Conservation (phyloP, 2,888 invertebrate genomes). For the Cacoxenus indagator region DNA sequence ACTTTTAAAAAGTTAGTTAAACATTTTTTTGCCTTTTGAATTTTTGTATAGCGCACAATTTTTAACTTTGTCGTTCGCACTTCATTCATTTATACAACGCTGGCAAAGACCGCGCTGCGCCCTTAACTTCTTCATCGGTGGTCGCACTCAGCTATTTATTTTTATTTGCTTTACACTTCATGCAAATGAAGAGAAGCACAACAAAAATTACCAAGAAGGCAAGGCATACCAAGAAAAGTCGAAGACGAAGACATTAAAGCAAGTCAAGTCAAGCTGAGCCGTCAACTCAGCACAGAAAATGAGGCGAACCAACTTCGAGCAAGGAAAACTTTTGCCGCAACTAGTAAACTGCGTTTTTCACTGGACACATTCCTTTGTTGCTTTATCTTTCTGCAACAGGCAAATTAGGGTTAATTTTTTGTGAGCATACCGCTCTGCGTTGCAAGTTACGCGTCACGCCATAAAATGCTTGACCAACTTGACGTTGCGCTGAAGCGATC, state of each 20-base stretch:
- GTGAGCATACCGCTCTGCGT: not conserved
- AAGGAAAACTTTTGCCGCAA: slow-evolving; percentile 14
- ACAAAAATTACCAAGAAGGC: not conserved
- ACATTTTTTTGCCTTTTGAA: slow-evolving; percentile 13
- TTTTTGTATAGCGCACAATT: slow-evolving; percentile 10
- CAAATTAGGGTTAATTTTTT: slow-evolving; percentile 20
- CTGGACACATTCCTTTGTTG: slow-evolving; percentile 5
- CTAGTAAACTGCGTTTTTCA: slow-evolving; percentile 19
- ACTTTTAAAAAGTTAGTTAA: slow-evolving; percentile 9
- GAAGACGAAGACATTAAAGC: not conserved
- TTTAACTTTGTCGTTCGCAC: slow-evolving; percentile 17
- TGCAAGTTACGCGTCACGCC: not conserved
- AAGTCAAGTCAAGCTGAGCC: not conserved
- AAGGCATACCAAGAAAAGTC: not conserved
- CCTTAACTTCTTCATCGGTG: not conserved
- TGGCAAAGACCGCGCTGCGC: not conserved
- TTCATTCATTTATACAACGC: slow-evolving; percentile 14
- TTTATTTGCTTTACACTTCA: slow-evolving; percentile 7
- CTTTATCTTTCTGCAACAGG: not conserved
- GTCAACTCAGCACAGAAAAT: not conserved
- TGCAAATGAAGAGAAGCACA: not conserved
- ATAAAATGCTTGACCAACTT: not conserved
- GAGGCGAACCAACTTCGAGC: not conserved
- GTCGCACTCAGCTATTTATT: not conserved
- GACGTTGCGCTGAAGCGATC: not conserved